Evolutionary conservation across 2,113 vertebrate species (phyloP), one percentile per base, ranked within the genome.

Genomic region (Lepus americanus): DNA sequence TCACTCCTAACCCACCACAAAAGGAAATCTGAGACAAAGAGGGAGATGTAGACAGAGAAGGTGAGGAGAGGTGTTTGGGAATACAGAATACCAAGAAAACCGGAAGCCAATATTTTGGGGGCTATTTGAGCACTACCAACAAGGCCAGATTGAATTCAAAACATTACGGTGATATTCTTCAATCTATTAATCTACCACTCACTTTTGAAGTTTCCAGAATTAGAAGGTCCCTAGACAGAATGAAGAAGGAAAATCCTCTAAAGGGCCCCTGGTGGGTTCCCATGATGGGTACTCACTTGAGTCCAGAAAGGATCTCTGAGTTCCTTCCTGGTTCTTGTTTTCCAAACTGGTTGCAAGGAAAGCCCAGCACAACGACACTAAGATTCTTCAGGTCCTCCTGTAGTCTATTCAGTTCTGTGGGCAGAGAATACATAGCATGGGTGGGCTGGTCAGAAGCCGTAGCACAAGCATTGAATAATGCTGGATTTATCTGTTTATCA

Each of bases 261-360:
- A 87, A 59, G 19, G 17, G 22, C 14, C 53, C 33, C 4, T 8
- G 0, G n/a, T 79, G 77, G 5, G 9, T 27, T 59, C 29, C 77
- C 6, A 11, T 16, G 25, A 7, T 23, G 59, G 66, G 39, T n/a
- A 94, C 96, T 97, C 94, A 99, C 99, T 99, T 99, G 55, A 99
- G 97, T 0, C 94, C 98, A 0, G 97, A 94, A 44, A 99, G 97
- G 96, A 99, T 99, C 98, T 99, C 99, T 0, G 98, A 90, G 55
- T 98, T 98, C 31, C 94, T 22, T 14, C 99, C 99, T 0, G 99
- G 99, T 97, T 99, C 99, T 96, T 99, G 99, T 97, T 98, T 99
- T 94, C 99, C 99, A 70, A 99, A 99, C 14, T 99, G 99, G 98
- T 99, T 99, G 95, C 97, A 98, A 13, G 99, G 99, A 95, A 99